A percentile compares a stretch with the other conserved stretches of the same genome.
Conservation (phyloP, 2,888 invertebrate species). For the Eledone cirrhosa region DNA sequence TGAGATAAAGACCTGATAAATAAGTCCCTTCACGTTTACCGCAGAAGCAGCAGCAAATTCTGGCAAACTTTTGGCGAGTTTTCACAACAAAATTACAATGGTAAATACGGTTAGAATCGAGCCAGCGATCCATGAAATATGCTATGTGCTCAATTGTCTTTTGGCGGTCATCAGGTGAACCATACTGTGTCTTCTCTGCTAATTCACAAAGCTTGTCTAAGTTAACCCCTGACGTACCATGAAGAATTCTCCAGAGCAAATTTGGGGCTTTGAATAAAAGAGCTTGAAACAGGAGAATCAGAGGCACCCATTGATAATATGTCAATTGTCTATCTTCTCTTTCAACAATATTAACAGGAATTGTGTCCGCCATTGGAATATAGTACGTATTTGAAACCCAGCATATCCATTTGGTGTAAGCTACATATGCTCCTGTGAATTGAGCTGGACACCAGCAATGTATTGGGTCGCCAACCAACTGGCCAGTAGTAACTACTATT, state of each 20-base stretch:
- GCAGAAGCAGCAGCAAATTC: conserved; percentile 53
- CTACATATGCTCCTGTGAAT: conserved; percentile 55
- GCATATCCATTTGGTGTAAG: conserved; percentile 58
- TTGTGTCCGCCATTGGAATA: conserved; percentile 57
- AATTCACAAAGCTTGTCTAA: conserved; percentile 52
- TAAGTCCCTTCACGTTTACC: conserved; percentile 58
- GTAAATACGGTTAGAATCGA: conserved; percentile 53
- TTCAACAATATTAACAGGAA: conserved; percentile 51
- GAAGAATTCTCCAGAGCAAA: conserved; percentile 55
- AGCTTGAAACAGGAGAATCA: conserved; percentile 56
- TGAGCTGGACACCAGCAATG: conserved; percentile 60
- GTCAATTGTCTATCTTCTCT: conserved; percentile 56
- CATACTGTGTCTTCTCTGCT: conserved; percentile 56
- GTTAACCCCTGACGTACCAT: conserved; percentile 55
- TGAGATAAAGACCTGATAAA: conserved; percentile 54
- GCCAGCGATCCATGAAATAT: conserved; percentile 57
- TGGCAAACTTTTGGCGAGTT: conserved; percentile 47
- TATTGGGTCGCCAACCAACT: conserved; percentile 60
- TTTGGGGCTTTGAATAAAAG: conserved; percentile 60
- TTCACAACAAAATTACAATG: conserved; percentile 52
- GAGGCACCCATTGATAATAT: conserved; percentile 61
- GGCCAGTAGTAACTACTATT: conserved; percentile 56
- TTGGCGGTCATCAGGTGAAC: conserved; percentile 54
- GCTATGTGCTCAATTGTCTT: conserved; percentile 54
- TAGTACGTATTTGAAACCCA: conserved; percentile 62